Percentiles rank a stretch among this genome's conserved stretches.
Conservation (phyloP, 2,113 vertebrate species). For the Procavia capensis region DNA sequence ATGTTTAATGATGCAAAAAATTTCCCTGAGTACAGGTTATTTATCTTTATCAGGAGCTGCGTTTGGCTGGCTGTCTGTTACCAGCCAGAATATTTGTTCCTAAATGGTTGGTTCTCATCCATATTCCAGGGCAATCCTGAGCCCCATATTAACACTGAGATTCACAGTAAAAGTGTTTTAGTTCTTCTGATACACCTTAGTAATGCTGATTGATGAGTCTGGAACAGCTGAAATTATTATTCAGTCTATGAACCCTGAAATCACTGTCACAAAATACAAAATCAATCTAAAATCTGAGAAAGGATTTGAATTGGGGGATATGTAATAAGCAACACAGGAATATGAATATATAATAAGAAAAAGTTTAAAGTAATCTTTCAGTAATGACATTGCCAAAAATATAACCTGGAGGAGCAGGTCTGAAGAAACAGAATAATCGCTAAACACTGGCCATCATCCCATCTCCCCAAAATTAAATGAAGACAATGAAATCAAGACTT, state of each 20-base stretch:
- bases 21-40: conserved; percentile 95
- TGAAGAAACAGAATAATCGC: neutral
- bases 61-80: conserved; percentile 90
- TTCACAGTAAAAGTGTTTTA: conserved; percentile 86
- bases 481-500: conserved; percentile 30
- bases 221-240: conserved; percentile 85
- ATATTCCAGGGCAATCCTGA: conserved; percentile 89
- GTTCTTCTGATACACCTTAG: conserved; percentile 86
- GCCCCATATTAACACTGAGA: conserved; percentile 85
- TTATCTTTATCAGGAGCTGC: conserved; percentile 94
- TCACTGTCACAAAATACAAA: conserved; percentile 84
- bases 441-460: neutral
- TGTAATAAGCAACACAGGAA: conserved; percentile 3
- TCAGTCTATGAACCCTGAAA: conserved; percentile 85
- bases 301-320: conserved; percentile 47
- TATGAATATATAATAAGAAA: conserved; percentile 28
- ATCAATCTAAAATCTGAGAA: conserved; percentile 82
- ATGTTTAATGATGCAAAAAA: conserved; percentile 98
- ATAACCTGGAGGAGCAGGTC: neutral
- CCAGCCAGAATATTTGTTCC: conserved; percentile 87
- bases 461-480: neutral
- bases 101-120: conserved; percentile 90
- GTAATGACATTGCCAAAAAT: conserved; percentile 49
- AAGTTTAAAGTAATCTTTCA: neutral
- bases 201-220: conserved; percentile 87